Conservation (phyloP, 2,888 invertebrate species). For the Apantesis nais region DNA sequence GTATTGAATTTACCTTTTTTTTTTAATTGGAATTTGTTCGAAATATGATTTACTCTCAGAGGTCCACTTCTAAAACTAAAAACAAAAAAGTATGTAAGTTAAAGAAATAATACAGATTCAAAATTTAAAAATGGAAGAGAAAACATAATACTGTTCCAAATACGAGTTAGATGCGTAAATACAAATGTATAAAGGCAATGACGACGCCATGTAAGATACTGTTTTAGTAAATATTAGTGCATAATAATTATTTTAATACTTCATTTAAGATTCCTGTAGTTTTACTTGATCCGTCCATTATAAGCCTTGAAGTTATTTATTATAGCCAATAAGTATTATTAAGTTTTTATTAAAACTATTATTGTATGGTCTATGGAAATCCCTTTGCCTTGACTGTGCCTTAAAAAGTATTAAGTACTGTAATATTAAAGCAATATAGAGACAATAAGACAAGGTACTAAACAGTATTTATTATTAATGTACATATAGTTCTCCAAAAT, state of each 20-base stretch:
- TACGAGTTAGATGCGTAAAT: conserved; percentile 6
- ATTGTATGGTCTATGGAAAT: conserved; percentile 35
- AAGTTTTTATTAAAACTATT: conserved; percentile 39
- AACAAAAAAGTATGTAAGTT: background rate
- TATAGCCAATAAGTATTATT: conserved; percentile 58
- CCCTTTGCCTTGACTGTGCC: conserved; percentile 47
- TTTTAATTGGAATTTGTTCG: background rate
- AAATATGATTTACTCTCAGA: background rate
- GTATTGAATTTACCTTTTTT: background rate
- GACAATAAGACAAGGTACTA: conserved; percentile 35
- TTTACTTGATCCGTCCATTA: conserved; percentile 73
- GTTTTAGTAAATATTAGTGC: conserved; percentile 36
- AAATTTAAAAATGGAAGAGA: background rate
- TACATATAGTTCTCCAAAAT: conserved; percentile 22
- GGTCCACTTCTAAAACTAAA: background rate
- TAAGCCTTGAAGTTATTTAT: conserved; percentile 81
- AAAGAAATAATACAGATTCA: background rate
- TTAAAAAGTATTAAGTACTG: conserved; percentile 29
- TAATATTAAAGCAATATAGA: conserved; percentile 22
- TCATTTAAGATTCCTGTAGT: conserved; percentile 46
- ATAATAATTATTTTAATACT: conserved; percentile 33
- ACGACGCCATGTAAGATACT: conserved; percentile 54
- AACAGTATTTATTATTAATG: conserved; percentile 32
- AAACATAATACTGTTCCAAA: background rate
- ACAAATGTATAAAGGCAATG: conserved; percentile 36